Evolutionary conservation across 2,888 invertebrate genomes (phyloP).

Genomic region (Heliconius charithonia): DNA sequence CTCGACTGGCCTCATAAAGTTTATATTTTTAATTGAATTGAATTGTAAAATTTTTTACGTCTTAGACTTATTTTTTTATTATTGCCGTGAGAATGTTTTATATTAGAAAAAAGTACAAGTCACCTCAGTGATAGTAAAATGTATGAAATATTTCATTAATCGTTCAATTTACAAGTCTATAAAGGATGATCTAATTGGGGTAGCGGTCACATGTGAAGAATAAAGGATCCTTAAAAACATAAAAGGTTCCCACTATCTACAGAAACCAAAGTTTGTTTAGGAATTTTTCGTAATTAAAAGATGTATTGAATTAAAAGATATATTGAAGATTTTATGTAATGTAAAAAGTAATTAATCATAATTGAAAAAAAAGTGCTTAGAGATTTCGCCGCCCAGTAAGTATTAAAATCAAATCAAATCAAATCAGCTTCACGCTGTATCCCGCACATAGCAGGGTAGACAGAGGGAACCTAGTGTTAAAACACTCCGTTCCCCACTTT

Average conservation of each 20-base stretch:
- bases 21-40: not conserved
- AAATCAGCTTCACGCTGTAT: no score
- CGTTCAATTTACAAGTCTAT: conserved; percentile 25
- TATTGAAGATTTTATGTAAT: no score
- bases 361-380: no score
- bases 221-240: conserved; percentile 11
- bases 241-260: not conserved
- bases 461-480: no score
- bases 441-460: no score
- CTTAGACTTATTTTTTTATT: not conserved
- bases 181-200: conserved; percentile 14
- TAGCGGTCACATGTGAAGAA: conserved; percentile 24
- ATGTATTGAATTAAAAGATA: no score
- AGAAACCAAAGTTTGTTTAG: not conserved
- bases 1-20: not conserved
- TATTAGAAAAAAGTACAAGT: not conserved
- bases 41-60: not conserved
- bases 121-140: not conserved
- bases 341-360: not conserved
- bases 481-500: no score
- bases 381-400: no score
- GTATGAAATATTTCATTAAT: conserved; percentile 24
- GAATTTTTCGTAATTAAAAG: not conserved
- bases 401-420: no score
- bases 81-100: conserved; percentile 15